Evolutionary conservation across 2,888 invertebrate genomes (phyloP).

Genomic region (Proisotoma minuta): DNA sequence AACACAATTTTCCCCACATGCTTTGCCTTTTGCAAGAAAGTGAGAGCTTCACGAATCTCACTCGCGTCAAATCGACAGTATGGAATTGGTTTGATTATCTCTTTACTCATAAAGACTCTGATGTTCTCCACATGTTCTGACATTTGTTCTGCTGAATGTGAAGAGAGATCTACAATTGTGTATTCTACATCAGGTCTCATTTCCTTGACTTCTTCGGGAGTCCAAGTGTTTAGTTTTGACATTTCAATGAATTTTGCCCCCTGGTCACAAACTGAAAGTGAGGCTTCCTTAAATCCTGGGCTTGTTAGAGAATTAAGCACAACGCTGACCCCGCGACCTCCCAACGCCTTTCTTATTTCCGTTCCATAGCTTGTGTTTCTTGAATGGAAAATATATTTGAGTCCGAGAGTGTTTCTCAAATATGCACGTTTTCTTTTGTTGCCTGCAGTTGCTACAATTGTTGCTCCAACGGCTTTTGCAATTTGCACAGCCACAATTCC

Average conservation of each 20-base stretch:
- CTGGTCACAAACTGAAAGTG: constrained; percentile 8
- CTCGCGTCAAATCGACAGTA: constrained; percentile 24
- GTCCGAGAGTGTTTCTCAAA: constrained; percentile 20
- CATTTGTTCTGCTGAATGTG: constrained; percentile 6
- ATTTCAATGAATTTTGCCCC: constrained; percentile 27
- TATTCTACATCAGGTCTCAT: constrained; percentile 20
- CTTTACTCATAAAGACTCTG: not conserved
- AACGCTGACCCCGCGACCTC: constrained; percentile 22
- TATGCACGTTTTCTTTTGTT: constrained; percentile 26
- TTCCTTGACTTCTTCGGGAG: constrained; percentile 14
- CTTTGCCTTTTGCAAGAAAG: constrained; percentile 24
- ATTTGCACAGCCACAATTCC: constrained; percentile 34
- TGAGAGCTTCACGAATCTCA: constrained; percentile 24
- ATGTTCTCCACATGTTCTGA: not conserved
- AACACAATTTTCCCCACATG: constrained; percentile 21
- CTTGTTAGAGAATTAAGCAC: constrained; percentile 28
- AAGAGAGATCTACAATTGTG: constrained; percentile 20
- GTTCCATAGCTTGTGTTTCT: constrained; percentile 20
- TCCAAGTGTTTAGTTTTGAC: constrained; percentile 28
- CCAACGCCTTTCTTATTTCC: constrained; percentile 18
- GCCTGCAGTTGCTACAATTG: constrained; percentile 33
- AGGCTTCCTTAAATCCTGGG: constrained; percentile 27
- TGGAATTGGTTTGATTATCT: constrained; percentile 13
- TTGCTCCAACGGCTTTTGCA: constrained; percentile 18
- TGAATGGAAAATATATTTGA: constrained; percentile 31